Evolutionary conservation across 2,888 invertebrate species (phyloP).

Genomic region (Luffia ferchaultella): DNA sequence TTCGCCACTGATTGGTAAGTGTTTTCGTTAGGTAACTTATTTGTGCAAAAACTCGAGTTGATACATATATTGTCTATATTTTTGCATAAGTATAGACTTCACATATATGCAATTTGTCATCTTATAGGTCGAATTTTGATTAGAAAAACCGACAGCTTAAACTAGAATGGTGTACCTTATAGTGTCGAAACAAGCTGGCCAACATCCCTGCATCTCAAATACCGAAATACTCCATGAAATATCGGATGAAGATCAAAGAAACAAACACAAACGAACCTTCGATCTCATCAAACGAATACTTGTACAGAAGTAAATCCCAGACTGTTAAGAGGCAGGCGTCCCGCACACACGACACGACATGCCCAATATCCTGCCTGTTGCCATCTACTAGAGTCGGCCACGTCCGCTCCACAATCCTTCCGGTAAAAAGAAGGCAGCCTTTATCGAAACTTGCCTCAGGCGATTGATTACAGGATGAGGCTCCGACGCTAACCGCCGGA

Average conservation of each 20-base stretch:
- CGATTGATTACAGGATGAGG: neutral
- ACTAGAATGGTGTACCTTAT: too few relatives aligned
- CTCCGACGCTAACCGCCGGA: too few relatives aligned
- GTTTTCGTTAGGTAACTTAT: too few relatives aligned
- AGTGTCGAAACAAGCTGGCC: too few relatives aligned
- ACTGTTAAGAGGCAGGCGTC: neutral
- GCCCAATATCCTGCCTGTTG: neutral
- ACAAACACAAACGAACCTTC: neutral
- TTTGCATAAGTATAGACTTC: too few relatives aligned
- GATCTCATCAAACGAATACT: neutral
- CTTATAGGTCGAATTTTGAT: too few relatives aligned
- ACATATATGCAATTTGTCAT: too few relatives aligned
- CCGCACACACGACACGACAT: neutral
- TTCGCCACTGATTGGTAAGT: too few relatives aligned
- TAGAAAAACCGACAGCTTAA: too few relatives aligned
- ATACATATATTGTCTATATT: too few relatives aligned
- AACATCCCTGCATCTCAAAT: too few relatives aligned
- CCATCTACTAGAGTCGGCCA: neutral
- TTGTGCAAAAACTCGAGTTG: too few relatives aligned
- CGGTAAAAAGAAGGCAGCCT: neutral
- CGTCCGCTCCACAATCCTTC: neutral
- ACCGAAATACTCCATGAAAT: neutral
- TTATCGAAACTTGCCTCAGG: neutral
- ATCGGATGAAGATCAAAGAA: neutral
- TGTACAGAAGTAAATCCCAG: neutral